These are phyloP conservation scores for Ephydatia muelleri DNA, from an alignment of 37 sponge, comb jelly and placozoan genomes.

Conservation along the genomic window DNA sequence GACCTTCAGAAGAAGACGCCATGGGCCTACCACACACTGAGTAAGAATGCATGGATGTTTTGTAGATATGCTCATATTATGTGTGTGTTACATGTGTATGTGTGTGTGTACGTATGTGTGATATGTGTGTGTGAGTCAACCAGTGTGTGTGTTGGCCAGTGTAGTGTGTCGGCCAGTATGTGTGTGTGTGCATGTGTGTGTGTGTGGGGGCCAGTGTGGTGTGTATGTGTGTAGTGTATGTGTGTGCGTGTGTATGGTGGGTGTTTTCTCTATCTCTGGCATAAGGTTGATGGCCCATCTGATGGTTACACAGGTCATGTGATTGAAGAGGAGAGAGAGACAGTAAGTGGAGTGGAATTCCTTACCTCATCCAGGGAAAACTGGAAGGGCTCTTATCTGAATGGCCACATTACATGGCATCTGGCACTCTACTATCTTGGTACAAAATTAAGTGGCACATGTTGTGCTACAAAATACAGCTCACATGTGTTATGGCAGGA, in stretches of 20 bases:
- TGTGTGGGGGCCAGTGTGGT: background rate
- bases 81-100: too few relatives aligned
- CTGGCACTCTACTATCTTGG: constrained; percentile 66
- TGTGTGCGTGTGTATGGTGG: too few relatives aligned
- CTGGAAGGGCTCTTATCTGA: constrained; percentile 49
- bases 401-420: constrained; percentile 71
- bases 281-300: background rate
- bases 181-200: too few relatives aligned
- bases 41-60: constrained; percentile 13
- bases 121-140: too few relatives aligned
- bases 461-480: too few relatives aligned
- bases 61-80: too few relatives aligned
- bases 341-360: constrained; percentile 57
- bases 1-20: constrained; percentile 24
- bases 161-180: background rate
- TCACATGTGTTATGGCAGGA: too few relatives aligned
- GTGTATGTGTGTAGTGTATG: too few relatives aligned
- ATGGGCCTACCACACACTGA: constrained; percentile 42
- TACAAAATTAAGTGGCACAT: background rate
- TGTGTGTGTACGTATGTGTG: too few relatives aligned
- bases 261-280: background rate
- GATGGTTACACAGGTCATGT: constrained; percentile 48
- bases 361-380: constrained; percentile 41
- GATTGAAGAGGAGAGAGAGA: constrained; percentile 50
- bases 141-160: too few relatives aligned